Evolutionary conservation across 1,140 invertebrate species (phyloP).

Genomic region (Drosophila sp.): DNA sequence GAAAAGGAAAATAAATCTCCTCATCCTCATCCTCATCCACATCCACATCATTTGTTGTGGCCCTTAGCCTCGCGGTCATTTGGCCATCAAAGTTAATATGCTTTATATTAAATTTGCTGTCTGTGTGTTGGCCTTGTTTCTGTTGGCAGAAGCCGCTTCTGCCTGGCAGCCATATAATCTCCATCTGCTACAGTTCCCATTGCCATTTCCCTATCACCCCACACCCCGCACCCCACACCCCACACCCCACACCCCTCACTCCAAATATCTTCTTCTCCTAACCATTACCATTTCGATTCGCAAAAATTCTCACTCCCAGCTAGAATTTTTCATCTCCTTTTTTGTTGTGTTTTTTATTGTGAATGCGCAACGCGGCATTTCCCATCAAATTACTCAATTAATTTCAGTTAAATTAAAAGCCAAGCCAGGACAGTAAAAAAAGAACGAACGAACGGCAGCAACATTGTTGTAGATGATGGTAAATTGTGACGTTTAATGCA

Average conservation of each 20-base stretch:
- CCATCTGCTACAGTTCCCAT: conserved; percentile 65
- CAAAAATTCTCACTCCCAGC: neutral
- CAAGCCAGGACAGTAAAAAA: conserved; percentile 26
- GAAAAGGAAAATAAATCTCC: conserved; percentile 32
- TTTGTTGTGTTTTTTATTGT: conserved; percentile 26
- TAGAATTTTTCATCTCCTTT: conserved; percentile 31
- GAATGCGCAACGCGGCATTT: conserved; percentile 50
- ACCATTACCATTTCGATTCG: conserved; percentile 2
- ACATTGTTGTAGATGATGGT: conserved; percentile 17
- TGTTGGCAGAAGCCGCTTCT: conserved; percentile 31
- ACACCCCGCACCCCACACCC: neutral
- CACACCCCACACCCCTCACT: neutral
- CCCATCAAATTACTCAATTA: conserved; percentile 76
- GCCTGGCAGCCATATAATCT: conserved; percentile 63
- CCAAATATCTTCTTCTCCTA: neutral
- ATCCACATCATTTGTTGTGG: conserved; percentile 21
- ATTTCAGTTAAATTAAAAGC: conserved; percentile 68
- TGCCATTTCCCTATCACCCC: neutral
- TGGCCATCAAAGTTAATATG: conserved; percentile 76
- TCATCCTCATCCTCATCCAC: conserved; percentile 29
- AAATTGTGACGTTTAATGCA: conserved; percentile 37
- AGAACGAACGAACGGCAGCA: neutral
- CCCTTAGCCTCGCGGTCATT: conserved; percentile 57
- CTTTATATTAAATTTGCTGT: conserved; percentile 78
- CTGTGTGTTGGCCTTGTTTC: conserved; percentile 43